These are phyloP conservation scores for Cremastinae sp. DNA, from an alignment of 2,888 invertebrate genomes.

Conservation along the genomic window DNA sequence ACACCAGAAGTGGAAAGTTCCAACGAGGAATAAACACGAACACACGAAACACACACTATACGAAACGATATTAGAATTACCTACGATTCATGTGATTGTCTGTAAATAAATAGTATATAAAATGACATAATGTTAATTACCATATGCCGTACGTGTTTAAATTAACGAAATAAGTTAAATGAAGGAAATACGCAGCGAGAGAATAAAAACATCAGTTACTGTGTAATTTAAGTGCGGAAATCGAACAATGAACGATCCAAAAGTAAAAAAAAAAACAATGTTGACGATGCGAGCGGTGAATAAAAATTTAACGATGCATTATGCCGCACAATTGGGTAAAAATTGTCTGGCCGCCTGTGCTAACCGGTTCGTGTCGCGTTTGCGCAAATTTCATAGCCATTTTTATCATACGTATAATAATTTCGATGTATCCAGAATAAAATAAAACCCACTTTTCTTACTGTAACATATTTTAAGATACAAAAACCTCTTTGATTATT, in stretches of 20 bases:
- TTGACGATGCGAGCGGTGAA: slow-evolving; percentile 34
- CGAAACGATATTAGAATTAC: slow-evolving; percentile 77
- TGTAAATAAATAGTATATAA: slow-evolving; percentile 79
- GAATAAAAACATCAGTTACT: slow-evolving; percentile 74
- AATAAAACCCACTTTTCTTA: no score
- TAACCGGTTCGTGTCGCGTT: slow-evolving; percentile 70
- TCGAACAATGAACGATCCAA: slow-evolving; percentile 29
- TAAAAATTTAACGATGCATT: slow-evolving; percentile 18
- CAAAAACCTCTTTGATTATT: no score
- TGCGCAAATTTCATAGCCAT: slow-evolving; percentile 19
- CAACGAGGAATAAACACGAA: slow-evolving; percentile 69
- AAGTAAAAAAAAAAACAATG: slow-evolving; percentile 36
- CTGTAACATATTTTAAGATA: no score
- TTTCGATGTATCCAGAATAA: no score
- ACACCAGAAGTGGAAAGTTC: slow-evolving; percentile 30
- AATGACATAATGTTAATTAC: slow-evolving; percentile 78
- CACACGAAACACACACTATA: slow-evolving; percentile 71
- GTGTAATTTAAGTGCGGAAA: slow-evolving; percentile 73
- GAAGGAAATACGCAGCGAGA: slow-evolving; percentile 60
- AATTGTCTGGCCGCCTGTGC: slow-evolving; percentile 79
- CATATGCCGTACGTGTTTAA: slow-evolving; percentile 80
- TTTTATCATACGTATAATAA: no score
- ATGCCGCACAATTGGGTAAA: slow-evolving; percentile 53
- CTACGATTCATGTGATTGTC: slow-evolving; percentile 80
- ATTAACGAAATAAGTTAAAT: slow-evolving; percentile 66